A percentile compares a stretch with the other conserved stretches of the same genome.
These are phyloP conservation scores for Ictalurus punctatus DNA, from an alignment of 2,113 vertebrate species.

Conservation along the genomic window DNA sequence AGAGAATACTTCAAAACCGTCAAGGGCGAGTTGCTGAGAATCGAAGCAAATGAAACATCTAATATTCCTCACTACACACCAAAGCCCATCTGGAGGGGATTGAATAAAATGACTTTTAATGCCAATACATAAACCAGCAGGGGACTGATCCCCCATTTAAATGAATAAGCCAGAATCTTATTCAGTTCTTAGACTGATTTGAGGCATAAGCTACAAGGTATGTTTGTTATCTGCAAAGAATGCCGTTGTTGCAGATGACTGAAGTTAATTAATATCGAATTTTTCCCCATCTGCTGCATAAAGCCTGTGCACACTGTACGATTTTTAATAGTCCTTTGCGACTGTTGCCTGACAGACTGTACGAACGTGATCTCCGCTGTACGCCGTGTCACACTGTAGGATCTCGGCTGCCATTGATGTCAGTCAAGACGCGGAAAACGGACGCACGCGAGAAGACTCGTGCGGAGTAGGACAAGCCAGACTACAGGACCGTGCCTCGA, in stretches of 20 bases:
- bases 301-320: background rate
- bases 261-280: background rate
- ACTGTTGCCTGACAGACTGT: no score
- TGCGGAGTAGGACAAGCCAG: no score
- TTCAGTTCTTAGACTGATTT: constrained; percentile 35
- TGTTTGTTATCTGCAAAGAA: constrained; percentile 48
- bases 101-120: constrained; percentile 55
- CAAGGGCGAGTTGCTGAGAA: constrained; percentile 32
- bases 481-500: no score
- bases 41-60: constrained; percentile 47
- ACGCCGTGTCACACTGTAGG: no score
- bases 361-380: no score
- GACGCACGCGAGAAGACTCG: no score
- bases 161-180: constrained; percentile 46
- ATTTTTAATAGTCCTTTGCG: no score
- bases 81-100: constrained; percentile 52
- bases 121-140: constrained; percentile 51
- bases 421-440: no score
- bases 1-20: constrained; percentile 43
- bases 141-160: constrained; percentile 46
- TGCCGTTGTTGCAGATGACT: constrained; percentile 44
- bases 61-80: constrained; percentile 32
- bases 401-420: no score
- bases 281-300: background rate
- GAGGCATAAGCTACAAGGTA: constrained; percentile 27